Percentiles rank a stretch among this genome's conserved stretches.
Evolutionary conservation across 1,140 invertebrate species (phyloP).

Genomic region (Drosophila pallidifrons): DNA sequence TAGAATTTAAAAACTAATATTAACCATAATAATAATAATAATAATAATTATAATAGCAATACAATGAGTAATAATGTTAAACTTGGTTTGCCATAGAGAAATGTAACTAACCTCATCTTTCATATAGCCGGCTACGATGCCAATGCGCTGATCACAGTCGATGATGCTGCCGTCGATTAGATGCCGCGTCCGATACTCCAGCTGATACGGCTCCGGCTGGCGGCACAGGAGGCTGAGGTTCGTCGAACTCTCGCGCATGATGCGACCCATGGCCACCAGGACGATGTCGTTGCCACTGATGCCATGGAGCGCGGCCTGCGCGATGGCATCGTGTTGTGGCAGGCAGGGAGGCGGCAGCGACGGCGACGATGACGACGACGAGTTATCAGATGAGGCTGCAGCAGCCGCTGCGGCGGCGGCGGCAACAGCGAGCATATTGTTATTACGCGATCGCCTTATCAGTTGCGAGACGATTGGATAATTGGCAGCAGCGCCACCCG

Average conservation of each 20-base stretch:
- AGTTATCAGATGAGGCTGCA: constrained; percentile 68
- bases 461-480: constrained; percentile 85
- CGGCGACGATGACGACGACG: constrained; percentile 61
- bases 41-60: neutral
- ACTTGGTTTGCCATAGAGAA: too few relatives aligned
- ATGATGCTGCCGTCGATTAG: constrained; percentile 93
- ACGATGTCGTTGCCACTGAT: constrained; percentile 87
- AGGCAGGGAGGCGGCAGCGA: constrained; percentile 61
- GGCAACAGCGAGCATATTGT: constrained; percentile 67
- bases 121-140: constrained; percentile 93
- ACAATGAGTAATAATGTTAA: too few relatives aligned
- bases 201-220: constrained; percentile 90
- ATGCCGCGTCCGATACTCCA: constrained; percentile 94
- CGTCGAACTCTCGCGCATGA: constrained; percentile 85
- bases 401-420: constrained; percentile 78
- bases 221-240: constrained; percentile 87
- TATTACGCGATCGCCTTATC: constrained; percentile 85
- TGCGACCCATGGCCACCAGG: constrained; percentile 89
- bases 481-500: constrained; percentile 70
- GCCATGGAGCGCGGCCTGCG: constrained; percentile 79
- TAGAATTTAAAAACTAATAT: neutral
- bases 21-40: neutral
- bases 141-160: constrained; percentile 94
- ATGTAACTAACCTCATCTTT: constrained; percentile 90
- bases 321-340: constrained; percentile 79